These are phyloP conservation scores for Eupsilia transversa DNA, from an alignment of 2,888 invertebrate genomes.

Conservation along the genomic window DNA sequence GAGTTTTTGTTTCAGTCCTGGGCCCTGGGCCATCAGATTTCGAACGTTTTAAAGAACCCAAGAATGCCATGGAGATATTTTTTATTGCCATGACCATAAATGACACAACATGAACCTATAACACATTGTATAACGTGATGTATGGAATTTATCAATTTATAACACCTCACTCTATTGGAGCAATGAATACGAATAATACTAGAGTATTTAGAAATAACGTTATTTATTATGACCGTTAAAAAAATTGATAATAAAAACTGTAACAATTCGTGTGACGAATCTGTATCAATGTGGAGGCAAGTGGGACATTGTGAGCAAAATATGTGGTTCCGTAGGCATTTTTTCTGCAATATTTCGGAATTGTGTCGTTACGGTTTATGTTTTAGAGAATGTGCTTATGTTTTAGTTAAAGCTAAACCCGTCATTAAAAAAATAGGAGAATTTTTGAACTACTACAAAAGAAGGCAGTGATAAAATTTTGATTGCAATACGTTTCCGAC, in stretches of 20 bases:
- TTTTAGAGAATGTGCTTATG: no score
- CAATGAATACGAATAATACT: conserved; percentile 45
- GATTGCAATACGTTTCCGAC: neutral
- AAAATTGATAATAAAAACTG: conserved; percentile 67
- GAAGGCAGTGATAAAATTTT: neutral
- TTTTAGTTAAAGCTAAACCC: no score
- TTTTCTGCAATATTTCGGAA: no score
- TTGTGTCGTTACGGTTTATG: neutral
- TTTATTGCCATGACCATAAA: conserved; percentile 5
- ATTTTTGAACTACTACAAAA: neutral
- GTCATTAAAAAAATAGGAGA: no score
- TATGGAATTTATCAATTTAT: conserved; percentile 48
- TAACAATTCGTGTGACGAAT: conserved; percentile 67
- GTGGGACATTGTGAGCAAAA: neutral
- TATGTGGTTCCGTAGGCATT: conserved; percentile 38
- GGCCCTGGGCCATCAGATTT: no score
- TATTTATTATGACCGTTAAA: conserved; percentile 73
- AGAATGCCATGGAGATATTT: conserved; percentile 8
- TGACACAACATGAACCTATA: conserved; percentile 14
- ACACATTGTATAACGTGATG: conserved; percentile 18
- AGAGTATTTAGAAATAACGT: conserved; percentile 69
- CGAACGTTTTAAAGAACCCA: no score
- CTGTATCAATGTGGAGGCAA: conserved; percentile 40
- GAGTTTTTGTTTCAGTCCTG: no score
- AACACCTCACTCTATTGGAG: conserved; percentile 31